Evolutionary conservation across 2,888 invertebrate species (phyloP).

Genomic region (Agrochola lota): DNA sequence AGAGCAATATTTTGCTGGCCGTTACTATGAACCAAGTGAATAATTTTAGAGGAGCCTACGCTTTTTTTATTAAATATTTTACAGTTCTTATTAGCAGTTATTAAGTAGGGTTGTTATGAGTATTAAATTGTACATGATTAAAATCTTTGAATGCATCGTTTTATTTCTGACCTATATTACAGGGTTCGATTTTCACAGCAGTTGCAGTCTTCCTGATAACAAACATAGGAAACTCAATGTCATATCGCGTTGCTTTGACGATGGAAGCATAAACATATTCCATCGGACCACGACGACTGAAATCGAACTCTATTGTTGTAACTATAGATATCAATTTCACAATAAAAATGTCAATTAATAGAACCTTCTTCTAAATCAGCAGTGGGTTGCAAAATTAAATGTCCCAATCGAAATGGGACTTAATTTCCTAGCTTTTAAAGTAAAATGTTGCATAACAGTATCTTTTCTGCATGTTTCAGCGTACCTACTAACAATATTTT

Average conservation of each 20-base stretch:
- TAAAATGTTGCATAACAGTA: conserved; percentile 12
- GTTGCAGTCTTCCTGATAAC: conserved; percentile 53
- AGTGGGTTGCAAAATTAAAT: conserved; percentile 27
- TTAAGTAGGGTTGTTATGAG: conserved; percentile 22
- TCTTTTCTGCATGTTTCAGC: conserved; percentile 15
- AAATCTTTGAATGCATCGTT: conserved; percentile 26
- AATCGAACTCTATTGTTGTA: conserved; percentile 6
- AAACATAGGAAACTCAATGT: conserved; percentile 52
- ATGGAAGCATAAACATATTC: conserved; percentile 40
- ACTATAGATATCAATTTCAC: neutral
- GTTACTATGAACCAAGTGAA: neutral
- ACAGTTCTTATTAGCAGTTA: conserved; percentile 51
- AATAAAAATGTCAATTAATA: neutral
- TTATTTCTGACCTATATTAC: conserved; percentile 52
- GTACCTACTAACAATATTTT: conserved; percentile 38
- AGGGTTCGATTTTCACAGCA: conserved; percentile 32
- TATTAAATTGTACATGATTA: conserved; percentile 28
- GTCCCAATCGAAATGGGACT: conserved; percentile 10
- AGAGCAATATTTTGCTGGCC: neutral
- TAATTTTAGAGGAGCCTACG: conserved; percentile 39
- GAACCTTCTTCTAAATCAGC: conserved; percentile 22
- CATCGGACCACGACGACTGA: neutral
- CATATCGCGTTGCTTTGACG: conserved; percentile 40
- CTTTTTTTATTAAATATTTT: conserved; percentile 42
- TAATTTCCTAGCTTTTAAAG: neutral